Base-by-base conservation (phyloP, 2,888 invertebrate genomes). In the Palloptera scutellata region DNA sequence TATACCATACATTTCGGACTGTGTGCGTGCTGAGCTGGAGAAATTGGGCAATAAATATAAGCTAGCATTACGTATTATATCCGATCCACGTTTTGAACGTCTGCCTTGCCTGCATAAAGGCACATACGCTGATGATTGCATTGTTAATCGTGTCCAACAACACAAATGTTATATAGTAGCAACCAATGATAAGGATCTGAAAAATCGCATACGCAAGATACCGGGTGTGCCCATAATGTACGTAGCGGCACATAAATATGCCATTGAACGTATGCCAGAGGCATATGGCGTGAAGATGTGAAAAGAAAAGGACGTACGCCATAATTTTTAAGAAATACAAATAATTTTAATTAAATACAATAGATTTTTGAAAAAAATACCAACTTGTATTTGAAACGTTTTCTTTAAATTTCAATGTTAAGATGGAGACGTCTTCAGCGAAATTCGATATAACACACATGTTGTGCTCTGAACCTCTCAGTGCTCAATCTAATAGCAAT, bases 151-250 rank as follows among this genome's bases (percentile, higher is more conserved):
- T 78, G 93, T 99, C 1, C 96, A 92, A 4, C 96, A 98, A 88
- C 98, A 98, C 84, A 99, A 99, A 83, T 99, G 98, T 87, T 99
- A 98, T 83, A 98, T 99, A 79, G 98, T 99, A 43, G 99, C 97
- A 1, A 99, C 99, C 13, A 98, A 98, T 87, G 99, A 99, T 85
- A 97, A 95, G 85, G 99, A 98, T 84, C 87, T 99, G 70, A 97
- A 97, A 84, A 88, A 95, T 78, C 89, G 99, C 79, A 95, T 99
- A 73, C 87, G 99, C 66, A 99, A 99, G 87, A 95, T 99, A 76
- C 97, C 98, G 0, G 99, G 99, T 58, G 98, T 99, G 3, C 99
- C 99, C 0, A 97, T 99, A 70, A 97, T 99, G 98, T 98, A 92
- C 87, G 93, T 99, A 55, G 90, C 94, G 0, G 92, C 96, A 75